Percentiles rank a stretch among this genome's conserved stretches.
These are phyloP conservation scores for Enteromius unitaeniatus DNA, from an alignment of 2,797 vertebrate genomes.

Conservation along the genomic window DNA sequence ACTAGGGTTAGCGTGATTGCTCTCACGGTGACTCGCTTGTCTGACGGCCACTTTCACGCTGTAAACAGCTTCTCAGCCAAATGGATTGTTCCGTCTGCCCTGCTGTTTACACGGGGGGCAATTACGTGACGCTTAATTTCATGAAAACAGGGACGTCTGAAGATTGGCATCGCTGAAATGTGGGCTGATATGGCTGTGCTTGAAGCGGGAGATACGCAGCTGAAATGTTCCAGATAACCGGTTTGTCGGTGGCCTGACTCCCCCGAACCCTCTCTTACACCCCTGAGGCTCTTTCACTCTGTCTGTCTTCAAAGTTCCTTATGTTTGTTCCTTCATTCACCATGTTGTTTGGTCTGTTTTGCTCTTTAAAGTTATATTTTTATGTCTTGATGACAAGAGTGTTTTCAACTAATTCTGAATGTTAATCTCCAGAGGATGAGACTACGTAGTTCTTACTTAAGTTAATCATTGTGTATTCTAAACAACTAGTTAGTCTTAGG, in stretches of 20 bases:
- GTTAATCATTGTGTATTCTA: neutral
- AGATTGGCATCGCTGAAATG: constrained; percentile 76
- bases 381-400: constrained; percentile 5
- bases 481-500: neutral
- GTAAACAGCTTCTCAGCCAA: constrained; percentile 69
- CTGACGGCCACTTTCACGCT: constrained; percentile 74
- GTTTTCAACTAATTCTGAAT: neutral
- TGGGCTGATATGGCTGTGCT: constrained; percentile 55
- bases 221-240: constrained; percentile 66
- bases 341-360: neutral
- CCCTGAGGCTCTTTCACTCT: constrained; percentile 43
- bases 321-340: constrained; percentile 21
- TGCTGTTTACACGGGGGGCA: constrained; percentile 72
- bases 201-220: constrained; percentile 61
- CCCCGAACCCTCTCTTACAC: constrained; percentile 31
- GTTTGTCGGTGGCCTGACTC: constrained; percentile 56
- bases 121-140: constrained; percentile 77
- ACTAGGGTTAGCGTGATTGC: constrained; percentile 67
- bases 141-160: constrained; percentile 70
- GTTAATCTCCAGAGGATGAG: neutral
- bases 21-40: constrained; percentile 67
- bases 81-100: constrained; percentile 70
- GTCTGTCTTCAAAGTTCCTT: constrained; percentile 34
- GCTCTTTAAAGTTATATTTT: constrained; percentile 3
- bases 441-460: neutral